These are phyloP conservation scores for Petroica traversi DNA, from an alignment of 2,113 vertebrate species.

Conservation along the genomic window DNA sequence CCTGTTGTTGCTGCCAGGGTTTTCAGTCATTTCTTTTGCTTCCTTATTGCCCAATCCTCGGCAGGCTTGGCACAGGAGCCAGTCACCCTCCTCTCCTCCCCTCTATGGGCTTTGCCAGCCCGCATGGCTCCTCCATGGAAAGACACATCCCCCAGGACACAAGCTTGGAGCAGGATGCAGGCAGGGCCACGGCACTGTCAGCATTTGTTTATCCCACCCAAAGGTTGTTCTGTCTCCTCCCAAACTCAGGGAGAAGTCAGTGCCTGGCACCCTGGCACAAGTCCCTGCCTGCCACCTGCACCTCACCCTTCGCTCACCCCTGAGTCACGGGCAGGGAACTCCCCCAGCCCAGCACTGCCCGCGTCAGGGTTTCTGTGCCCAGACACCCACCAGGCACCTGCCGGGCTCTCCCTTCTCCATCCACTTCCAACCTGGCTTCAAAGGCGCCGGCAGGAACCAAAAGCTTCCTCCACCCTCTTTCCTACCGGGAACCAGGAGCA, in stretches of 20 bases:
- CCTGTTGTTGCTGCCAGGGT: background rate
- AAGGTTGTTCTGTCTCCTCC: background rate
- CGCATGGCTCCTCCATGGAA: accelerated
- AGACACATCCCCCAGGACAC: too few relatives aligned
- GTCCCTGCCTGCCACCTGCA: background rate
- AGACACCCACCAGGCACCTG: background rate
- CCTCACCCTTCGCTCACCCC: background rate
- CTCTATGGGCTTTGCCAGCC: background rate
- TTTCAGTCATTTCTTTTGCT: background rate
- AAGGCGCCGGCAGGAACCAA: background rate
- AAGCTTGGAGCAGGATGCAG: background rate
- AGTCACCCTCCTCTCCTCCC: background rate
- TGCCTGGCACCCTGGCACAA: background rate
- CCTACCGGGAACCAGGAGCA: background rate
- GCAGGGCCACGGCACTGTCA: accelerated
- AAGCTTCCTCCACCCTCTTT: background rate
- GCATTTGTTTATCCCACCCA: accelerated
- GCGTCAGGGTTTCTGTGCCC: background rate
- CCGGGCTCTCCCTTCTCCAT: background rate
- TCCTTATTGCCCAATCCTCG: slow-evolving; percentile 28
- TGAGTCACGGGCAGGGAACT: background rate
- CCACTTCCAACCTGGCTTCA: background rate
- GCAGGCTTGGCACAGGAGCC: background rate
- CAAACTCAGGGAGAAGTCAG: background rate
- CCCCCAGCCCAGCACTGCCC: background rate